phyloP scores from a whole-genome alignment of 1,140 invertebrate species.

The Dermatophagoides farinae region DNA sequence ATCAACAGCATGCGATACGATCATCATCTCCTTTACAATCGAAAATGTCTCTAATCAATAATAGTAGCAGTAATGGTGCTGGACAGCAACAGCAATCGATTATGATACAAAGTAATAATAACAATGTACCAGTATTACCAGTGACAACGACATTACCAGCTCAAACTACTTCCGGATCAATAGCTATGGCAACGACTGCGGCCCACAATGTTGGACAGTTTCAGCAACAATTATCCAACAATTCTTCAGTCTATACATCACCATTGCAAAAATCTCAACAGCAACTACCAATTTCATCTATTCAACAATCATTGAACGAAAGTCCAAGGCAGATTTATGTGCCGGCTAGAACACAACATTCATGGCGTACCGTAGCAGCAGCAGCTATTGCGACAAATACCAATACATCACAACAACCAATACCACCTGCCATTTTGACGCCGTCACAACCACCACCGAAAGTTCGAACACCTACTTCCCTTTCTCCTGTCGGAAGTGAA shows the following conservation, averaged over 20 bases:
- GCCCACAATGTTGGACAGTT: background rate
- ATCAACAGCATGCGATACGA: background rate
- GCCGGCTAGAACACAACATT: too few relatives aligned
- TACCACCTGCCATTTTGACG: background rate
- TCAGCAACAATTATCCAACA: conserved; percentile 9
- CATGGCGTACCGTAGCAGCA: background rate
- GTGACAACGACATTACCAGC: too few relatives aligned
- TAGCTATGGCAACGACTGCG: background rate
- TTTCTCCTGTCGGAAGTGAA: too few relatives aligned
- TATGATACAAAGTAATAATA: too few relatives aligned
- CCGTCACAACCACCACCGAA: too few relatives aligned
- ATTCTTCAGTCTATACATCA: background rate
- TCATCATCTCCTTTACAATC: background rate
- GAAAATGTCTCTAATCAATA: background rate
- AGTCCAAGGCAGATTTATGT: too few relatives aligned
- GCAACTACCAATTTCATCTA: background rate
- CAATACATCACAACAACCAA: conserved; percentile 9
- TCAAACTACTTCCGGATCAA: too few relatives aligned
- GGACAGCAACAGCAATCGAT: background rate
- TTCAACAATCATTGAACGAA: too few relatives aligned
- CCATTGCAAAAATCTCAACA: background rate
- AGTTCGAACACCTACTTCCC: too few relatives aligned
- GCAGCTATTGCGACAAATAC: conserved; percentile 11
- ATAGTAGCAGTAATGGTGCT: background rate
- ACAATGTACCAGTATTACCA: too few relatives aligned